A percentile compares a stretch with the other conserved stretches of the same genome.
phyloP scores from a whole-genome alignment of 2,888 invertebrate species.

The Phyllotreta striolata region DNA sequence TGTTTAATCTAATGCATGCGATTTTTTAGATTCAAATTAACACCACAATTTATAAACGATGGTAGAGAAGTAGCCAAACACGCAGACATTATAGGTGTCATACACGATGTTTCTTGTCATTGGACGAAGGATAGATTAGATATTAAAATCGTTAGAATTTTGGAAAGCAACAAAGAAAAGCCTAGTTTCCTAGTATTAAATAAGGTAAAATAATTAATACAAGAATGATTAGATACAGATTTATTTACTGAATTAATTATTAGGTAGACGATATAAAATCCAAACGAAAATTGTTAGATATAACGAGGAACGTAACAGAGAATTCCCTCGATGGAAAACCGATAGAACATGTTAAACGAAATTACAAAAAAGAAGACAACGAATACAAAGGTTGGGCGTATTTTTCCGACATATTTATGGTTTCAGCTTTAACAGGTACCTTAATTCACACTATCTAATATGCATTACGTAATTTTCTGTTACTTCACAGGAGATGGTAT shows the following conservation, averaged over 20 bases:
- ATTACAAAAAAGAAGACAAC: constrained; percentile 39
- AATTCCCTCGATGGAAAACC: constrained; percentile 55
- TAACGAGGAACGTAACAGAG: constrained; percentile 75
- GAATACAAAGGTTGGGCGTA: constrained; percentile 69
- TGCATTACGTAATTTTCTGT: background rate
- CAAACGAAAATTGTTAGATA: constrained; percentile 76
- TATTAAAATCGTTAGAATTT: constrained; percentile 71
- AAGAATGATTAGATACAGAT: background rate
- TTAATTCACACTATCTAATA: constrained; percentile 8
- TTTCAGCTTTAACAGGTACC: constrained; percentile 81
- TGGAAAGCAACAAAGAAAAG: constrained; percentile 68
- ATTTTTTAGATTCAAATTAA: constrained; percentile 65
- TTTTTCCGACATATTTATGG: constrained; percentile 89
- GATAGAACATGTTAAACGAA: constrained; percentile 41
- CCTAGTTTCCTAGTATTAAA: constrained; percentile 86
- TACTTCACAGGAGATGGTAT: constrained; percentile 54
- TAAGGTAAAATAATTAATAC: constrained; percentile 71
- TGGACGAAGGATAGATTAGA: constrained; percentile 75
- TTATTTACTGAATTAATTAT: constrained; percentile 38
- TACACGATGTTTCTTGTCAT: constrained; percentile 83
- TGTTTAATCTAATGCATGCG: background rate
- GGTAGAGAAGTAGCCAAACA: constrained; percentile 69
- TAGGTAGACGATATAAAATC: constrained; percentile 77
- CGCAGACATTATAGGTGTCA: constrained; percentile 83
- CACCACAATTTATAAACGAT: constrained; percentile 67